phyloP scores from a whole-genome alignment of 2,888 invertebrate genomes.

The Andrena bucephala region DNA sequence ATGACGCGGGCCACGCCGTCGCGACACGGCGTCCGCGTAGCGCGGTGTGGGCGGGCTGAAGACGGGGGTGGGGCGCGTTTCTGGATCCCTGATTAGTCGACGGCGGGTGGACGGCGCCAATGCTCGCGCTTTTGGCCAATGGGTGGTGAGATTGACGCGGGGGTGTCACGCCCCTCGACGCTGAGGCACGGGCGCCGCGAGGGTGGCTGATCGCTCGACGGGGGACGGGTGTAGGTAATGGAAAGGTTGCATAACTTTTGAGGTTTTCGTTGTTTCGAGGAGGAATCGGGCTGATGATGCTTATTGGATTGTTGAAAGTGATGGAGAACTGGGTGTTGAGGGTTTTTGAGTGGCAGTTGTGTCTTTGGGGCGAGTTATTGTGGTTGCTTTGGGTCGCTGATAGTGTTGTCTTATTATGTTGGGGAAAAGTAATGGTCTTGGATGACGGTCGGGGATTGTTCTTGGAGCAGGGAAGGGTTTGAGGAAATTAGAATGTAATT shows the following conservation, averaged over 20 bases:
- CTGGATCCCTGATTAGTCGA: slow-evolving; percentile 31
- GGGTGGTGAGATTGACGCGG: neutral
- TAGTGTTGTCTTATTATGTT: no score
- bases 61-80: neutral
- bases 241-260: slow-evolving; percentile 38
- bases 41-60: slow-evolving; percentile 44
- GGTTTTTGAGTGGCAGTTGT: neutral
- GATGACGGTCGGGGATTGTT: no score
- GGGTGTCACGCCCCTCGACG: slow-evolving; percentile 31
- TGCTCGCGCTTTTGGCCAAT: slow-evolving; percentile 49
- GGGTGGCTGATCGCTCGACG: neutral
- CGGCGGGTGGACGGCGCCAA: neutral
- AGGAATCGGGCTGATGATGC: neutral
- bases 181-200: slow-evolving; percentile 3
- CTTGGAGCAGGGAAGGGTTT: no score
- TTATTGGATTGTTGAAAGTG: neutral
- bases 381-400: no score
- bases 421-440: no score
- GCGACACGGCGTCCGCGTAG: slow-evolving; percentile 28
- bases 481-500: no score
- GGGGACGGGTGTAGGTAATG: slow-evolving; percentile 3
- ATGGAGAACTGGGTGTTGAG: neutral
- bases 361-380: no score
- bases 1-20: slow-evolving; percentile 61
- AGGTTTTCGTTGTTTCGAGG: slow-evolving; percentile 9